A percentile compares a stretch with the other conserved stretches of the same genome.
These are phyloP conservation scores for Plebejus anna DNA, from an alignment of 2,888 invertebrate genomes.

Conservation along the genomic window DNA sequence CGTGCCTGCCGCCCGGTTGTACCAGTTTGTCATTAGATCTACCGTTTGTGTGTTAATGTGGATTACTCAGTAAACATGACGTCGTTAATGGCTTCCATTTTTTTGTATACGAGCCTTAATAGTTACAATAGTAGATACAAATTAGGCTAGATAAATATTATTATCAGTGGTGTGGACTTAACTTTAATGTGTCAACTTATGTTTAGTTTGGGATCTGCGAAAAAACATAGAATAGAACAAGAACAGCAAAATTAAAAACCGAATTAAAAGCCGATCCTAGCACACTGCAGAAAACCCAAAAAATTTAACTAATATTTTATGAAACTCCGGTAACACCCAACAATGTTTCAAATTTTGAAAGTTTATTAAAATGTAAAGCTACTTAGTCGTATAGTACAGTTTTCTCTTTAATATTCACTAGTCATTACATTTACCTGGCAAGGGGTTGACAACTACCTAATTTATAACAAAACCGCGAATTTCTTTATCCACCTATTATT, in stretches of 20 bases:
- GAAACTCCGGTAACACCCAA: neutral
- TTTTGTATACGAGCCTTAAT: neutral
- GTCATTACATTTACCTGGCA: neutral
- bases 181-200: too few relatives aligned
- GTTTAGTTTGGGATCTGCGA: neutral
- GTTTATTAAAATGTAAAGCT: neutral
- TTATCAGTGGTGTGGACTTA: neutral
- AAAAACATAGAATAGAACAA: neutral
- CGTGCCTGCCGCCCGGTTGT: neutral
- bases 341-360: neutral
- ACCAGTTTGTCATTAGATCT: constrained; percentile 16
- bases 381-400: neutral
- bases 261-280: neutral
- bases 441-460: neutral
- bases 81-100: neutral
- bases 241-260: neutral
- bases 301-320: neutral
- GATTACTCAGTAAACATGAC: neutral
- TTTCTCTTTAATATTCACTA: neutral
- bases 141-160: neutral
- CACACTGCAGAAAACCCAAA: neutral
- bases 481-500: neutral
- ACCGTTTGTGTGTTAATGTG: neutral
- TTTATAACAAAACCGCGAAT: neutral
- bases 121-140: neutral